Base-by-base conservation (phyloP, 2,888 invertebrate genomes). In the Steromphala cineraria region DNA sequence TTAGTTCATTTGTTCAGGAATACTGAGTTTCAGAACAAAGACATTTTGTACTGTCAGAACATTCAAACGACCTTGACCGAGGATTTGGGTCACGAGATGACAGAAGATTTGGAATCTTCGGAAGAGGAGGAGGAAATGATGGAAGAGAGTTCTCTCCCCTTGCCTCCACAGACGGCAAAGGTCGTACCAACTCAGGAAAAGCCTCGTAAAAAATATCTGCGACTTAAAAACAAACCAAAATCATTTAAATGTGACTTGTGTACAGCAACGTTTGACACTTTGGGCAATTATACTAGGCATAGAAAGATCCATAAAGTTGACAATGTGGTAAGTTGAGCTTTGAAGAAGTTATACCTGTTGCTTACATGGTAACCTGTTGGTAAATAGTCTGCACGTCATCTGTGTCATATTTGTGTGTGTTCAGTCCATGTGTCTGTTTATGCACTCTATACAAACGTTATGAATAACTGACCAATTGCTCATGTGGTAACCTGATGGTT, bases 211-310 rank as follows among this genome's bases (percentile, higher is more conserved):
- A 53, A 55, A 53, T 55, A 76, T 55, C 53, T 31, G 24, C 28
- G 55, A 55, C 28, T 19, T 76, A 21, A 24, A 21, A 75, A 74
- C 53, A 78, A 55, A 28, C 67, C 62, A 3, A 76, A 77, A 40
- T 53, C 46, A 24, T 88, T 87, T 82, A 86, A 86, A 62, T 91
- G 91, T 88, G 90, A 91, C 78, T 81, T 91, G 52, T 91, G 91
- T 81, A 90, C 86, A 67, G 89, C 90, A 13, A 85, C 86, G 15
- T 91, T 91, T 81, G 88, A 87, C 52, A 82, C 89, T 28, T 80
- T 87, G 31, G 90, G 90, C 19, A 91, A 91, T 80, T 91, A 86
- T 83, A 89, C 87, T 1, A 80, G 91, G 31, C 91, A 91, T 81
- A 85, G 90, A 67, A 90, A 89, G 83, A 90, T 91, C 31, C 91